Base-by-base conservation (phyloP, 2,888 invertebrate genomes). In the Nysson spinosus region DNA sequence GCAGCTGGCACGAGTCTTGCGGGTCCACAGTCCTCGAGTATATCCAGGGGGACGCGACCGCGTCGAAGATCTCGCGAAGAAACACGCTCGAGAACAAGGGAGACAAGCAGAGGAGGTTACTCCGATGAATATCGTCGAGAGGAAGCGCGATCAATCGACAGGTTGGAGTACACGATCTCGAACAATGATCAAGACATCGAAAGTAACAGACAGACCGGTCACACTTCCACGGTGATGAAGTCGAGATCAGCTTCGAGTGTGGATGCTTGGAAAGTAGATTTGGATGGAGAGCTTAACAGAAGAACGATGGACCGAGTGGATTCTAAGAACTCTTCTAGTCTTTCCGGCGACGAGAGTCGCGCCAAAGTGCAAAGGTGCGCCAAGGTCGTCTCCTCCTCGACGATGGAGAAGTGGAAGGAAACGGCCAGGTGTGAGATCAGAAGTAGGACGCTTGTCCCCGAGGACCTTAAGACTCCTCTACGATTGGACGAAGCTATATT, bases 391-490 rank as follows among this genome's bases (percentile, higher is more conserved):
- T 83, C 83, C 3, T 75, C 82, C 4, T 68, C 71, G 32, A 79
- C 77, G 44, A 80, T 79, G 69, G 82, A 82, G 43, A 84, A 82
- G 54, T 85, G 84, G 84, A 84, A 83, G 69, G 83, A 80, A 64
- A 77, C 79, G 22, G 67, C 73, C 24, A 76, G 81, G 42, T 79
- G 75, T 69, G 83, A 78, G 52, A 81, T 77, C 2, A 77, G 80
- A 52, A 83, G 84, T 51, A 81, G 78, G 43, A 50, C 76, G 1
- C 70, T 87, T 12, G 77, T 69, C 0, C 80, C 83, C 4, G 81
- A 78, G 16, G 83, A 85, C 57, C 71, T 87, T 4, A 84, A 84
- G 65, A 85, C 79, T 17, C 86, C 87, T 2, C 69, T 81, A 2
- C 66, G 75, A 5, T 72, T 87, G 37, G 85, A 86, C 56, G 77